Conservation (phyloP, 1,140 invertebrate species). For the Rhopalosiphum maidis region DNA sequence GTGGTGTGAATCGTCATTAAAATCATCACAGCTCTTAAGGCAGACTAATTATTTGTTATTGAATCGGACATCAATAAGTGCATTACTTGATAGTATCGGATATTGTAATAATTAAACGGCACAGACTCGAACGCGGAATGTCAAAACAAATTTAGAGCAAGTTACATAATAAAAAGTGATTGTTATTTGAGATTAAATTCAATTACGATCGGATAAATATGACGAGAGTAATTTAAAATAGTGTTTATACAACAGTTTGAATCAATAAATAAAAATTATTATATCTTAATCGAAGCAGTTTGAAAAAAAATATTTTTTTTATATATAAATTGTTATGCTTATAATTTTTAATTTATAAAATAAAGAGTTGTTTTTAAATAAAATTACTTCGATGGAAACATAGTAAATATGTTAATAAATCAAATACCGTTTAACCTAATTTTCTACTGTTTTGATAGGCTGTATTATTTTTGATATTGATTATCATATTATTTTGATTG, state of each 20-base stretch:
- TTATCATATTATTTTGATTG: neutral
- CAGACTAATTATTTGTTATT: neutral
- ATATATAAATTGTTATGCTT: too few relatives aligned
- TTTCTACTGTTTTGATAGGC: neutral
- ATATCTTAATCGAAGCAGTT: neutral
- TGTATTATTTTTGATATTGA: neutral
- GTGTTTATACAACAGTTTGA: neutral
- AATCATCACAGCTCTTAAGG: neutral
- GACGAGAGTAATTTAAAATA: neutral
- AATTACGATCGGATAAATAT: neutral
- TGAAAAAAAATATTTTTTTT: neutral
- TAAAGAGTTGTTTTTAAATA: neutral
- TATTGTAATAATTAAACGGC: neutral
- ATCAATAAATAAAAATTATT: neutral
- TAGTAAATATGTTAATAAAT: neutral
- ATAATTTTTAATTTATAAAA: too few relatives aligned
- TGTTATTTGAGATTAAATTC: neutral
- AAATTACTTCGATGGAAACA: neutral
- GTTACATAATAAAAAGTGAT: neutral
- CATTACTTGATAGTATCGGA: neutral
- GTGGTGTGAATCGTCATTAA: neutral
- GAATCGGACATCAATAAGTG: neutral
- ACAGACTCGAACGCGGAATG: neutral
- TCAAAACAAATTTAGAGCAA: neutral
- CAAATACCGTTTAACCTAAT: neutral